Percentiles rank a stretch among this genome's conserved stretches.
phyloP scores from a whole-genome alignment of 2,797 vertebrate species.

The Myioborus melanocephalus region DNA sequence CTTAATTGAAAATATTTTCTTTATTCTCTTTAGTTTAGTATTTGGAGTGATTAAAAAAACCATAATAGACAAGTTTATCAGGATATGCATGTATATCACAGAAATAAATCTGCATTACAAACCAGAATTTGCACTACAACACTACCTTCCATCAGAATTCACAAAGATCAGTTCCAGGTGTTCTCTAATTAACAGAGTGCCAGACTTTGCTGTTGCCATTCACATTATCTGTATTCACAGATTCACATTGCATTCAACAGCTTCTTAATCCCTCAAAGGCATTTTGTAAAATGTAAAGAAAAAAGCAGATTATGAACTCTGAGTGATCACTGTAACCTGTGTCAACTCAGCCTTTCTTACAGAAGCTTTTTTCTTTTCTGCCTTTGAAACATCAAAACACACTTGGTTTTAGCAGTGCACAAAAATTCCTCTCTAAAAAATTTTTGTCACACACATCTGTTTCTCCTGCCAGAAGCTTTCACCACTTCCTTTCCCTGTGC shows the following conservation, averaged over 20 bases:
- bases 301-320: slow-evolving; percentile 1
- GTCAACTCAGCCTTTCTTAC: background rate
- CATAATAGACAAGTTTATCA: background rate
- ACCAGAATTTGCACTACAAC: background rate
- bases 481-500: background rate
- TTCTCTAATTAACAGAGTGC: background rate
- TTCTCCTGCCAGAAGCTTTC: background rate
- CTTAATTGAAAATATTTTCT: background rate
- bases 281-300: background rate
- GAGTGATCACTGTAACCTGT: background rate
- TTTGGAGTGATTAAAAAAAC: background rate
- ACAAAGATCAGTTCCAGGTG: background rate
- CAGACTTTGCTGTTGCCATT: background rate
- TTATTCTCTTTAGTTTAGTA: background rate
- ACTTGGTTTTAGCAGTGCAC: background rate
- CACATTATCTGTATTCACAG: background rate
- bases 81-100: background rate
- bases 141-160: background rate
- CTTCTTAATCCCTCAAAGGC: background rate
- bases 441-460: background rate
- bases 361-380: background rate
- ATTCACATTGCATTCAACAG: background rate
- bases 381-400: background rate
- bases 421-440: background rate
- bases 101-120: background rate